Evolutionary conservation across 2,797 vertebrate genomes (phyloP).

Genomic region (Menidia menidia): DNA sequence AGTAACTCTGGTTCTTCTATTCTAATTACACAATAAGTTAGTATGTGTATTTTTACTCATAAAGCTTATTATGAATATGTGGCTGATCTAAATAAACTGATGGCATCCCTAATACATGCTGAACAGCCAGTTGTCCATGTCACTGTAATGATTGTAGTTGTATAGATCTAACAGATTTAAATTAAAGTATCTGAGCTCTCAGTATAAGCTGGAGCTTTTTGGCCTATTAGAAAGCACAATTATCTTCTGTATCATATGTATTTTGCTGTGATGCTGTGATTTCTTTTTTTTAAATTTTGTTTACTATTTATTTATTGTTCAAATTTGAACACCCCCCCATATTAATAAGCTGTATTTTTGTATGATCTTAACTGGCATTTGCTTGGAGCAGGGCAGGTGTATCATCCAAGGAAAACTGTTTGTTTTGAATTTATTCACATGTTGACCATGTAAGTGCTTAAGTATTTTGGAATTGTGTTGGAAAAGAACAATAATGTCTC

Average conservation of each 20-base stretch:
- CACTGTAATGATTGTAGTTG: constrained; percentile 15
- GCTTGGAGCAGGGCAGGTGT: constrained; percentile 52
- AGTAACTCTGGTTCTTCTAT: constrained; percentile 13
- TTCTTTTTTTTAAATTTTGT: constrained; percentile 6
- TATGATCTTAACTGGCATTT: constrained; percentile 42
- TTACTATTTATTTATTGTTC: constrained; percentile 40
- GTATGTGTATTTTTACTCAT: constrained; percentile 36
- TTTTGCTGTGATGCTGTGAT: constrained; percentile 71
- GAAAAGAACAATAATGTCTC: constrained; percentile 45
- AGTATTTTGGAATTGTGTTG: constrained; percentile 39
- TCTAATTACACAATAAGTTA: constrained; percentile 33
- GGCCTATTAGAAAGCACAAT: constrained; percentile 75
- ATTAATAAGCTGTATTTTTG: constrained; percentile 57
- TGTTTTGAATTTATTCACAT: constrained; percentile 72
- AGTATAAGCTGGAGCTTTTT: constrained; percentile 49
- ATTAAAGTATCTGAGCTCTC: constrained; percentile 34
- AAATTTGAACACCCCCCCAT: constrained; percentile 19
- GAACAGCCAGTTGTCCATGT: constrained; percentile 33
- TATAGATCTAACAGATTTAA: constrained; percentile 3
- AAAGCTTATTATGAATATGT: constrained; percentile 27
- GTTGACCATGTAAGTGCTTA: constrained; percentile 76
- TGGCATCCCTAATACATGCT: constrained; percentile 20
- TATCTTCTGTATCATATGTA: constrained; percentile 55
- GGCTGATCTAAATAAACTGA: constrained; percentile 29
- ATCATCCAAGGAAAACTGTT: constrained; percentile 53